These are phyloP conservation scores for Myioborus melanocephalus DNA, from an alignment of 2,797 vertebrate genomes.

Conservation along the genomic window DNA sequence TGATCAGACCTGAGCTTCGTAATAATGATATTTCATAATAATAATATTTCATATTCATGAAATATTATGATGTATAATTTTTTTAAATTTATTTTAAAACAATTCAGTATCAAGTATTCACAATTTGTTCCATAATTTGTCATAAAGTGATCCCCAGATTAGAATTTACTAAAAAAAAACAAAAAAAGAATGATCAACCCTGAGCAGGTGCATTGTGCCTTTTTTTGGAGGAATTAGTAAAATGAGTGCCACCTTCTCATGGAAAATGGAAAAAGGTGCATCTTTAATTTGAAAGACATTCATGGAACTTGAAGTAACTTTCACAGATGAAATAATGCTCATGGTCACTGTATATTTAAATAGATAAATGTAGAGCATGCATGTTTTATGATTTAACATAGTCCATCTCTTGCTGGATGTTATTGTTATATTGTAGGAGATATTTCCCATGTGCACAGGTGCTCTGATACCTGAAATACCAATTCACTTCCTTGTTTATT, in stretches of 20 bases:
- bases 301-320: neutral
- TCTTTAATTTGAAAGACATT: slow-evolving; percentile 42
- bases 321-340: neutral
- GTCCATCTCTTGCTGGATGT: neutral
- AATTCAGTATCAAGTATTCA: no score
- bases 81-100: no score
- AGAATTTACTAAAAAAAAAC: no score
- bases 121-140: no score
- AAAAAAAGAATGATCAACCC: neutral
- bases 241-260: neutral
- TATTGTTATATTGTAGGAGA: neutral
- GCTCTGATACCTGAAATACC: neutral
- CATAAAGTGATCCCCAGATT: no score
- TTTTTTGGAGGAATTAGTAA: neutral
- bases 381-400: neutral
- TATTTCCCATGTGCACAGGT: neutral
- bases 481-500: neutral
- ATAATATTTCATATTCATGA: neutral
- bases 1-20: no score
- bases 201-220: neutral
- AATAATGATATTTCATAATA: no score
- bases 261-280: slow-evolving; percentile 41
- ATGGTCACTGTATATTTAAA: neutral
- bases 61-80: no score
- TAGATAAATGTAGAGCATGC: neutral